Base-by-base conservation (phyloP, 2,113 vertebrate genomes). In the Podocnemis expansa region DNA sequence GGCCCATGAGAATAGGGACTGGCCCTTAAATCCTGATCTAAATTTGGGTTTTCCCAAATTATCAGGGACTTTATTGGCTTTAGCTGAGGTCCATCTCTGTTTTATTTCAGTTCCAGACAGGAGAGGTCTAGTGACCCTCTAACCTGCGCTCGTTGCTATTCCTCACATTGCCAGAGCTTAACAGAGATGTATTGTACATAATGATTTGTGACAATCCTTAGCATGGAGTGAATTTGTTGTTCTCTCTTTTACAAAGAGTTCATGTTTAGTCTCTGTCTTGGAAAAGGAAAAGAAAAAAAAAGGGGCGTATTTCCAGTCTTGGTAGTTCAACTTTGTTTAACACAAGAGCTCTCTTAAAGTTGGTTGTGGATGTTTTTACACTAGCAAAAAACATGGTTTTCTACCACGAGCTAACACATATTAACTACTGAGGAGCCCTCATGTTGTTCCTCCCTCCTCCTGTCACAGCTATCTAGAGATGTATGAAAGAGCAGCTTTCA, bases 141-240 rank as follows among this genome's bases (percentile, higher is more conserved):
- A 1, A 2, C 85, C 85, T 84, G 58, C 82, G 19, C 54, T 75
- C 82, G 54, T 75, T 82, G 82, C 31, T 70, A 38, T 70, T 38
- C 63, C 63, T 70, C 19, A 45, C 70, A 87, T 88, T 94, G 91
- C 82, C 55, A 88, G n/a, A 88, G 38, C 17, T 94, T 93, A 76
- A 85, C 93, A 89, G 89, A 90, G 0, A 55, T 76, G 14, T 52
- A 52, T 51, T 47, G 88, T 90, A 0, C 88, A 83, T 22, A 96
- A 83, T 87, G 89, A 90, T 92, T 90, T 45, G 19, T 85, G 73
- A 22, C 94, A 88, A 94, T 87, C 27, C 94, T 93, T 93, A 67
- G 51, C 82, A 43, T 25, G 92, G 13, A 2, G 25, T 70, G 92
- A 91, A 78, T 47, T 2, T 55, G 27, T 88, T 93, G 34, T 51